Base-by-base conservation (phyloP, 2,888 invertebrate genomes). In the Gandaritis pyraliata region DNA sequence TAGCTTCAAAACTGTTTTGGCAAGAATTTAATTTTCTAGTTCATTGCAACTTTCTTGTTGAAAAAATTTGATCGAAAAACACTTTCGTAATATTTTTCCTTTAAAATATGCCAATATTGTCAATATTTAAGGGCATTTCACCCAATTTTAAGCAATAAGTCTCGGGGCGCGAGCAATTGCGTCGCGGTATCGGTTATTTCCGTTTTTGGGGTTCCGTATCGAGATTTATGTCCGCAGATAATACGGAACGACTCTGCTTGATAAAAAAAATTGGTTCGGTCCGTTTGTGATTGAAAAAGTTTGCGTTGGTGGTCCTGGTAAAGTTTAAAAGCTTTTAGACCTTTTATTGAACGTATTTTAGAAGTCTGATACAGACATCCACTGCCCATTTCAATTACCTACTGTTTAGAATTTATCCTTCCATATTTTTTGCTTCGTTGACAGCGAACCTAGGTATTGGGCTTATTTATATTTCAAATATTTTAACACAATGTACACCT, bases 241-340 rank as follows among this genome's bases (percentile, higher is more conserved):
- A 67, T 72, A 56, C 54, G 65, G 61, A 55, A 64, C 52, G 39
- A 64, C 61, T 53, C 62, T 66, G 65, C 54, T 61, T 66, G 68
- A 65, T 69, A 68, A 70, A 72, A 72, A 77, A 77, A 73, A 63
- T 58, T 61, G 68, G 56, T 66, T 63, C 52, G 60, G 61, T 61
- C 70, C 70, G 71, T 72, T 70, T 72, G 69, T 74, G 79, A 79
- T 79, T 78, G 80, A 79, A 79, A 79, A 79, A 79, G 72, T 79
- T 79, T 58, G 16, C 18, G 50, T 49, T 62, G 66, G 60, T 36
- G 55, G 50, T 59, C 53, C 62, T 58, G 38, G 58, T 39, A 16
- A 62, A 66, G 45, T 59, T 63, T 59, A 52, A 60, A 45, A 54
- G 39, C 41, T 54, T 59, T 46, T 45, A 36, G 52, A 54, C 33